phyloP scores from a whole-genome alignment of 2,888 invertebrate genomes.

The Drosophila incognita region DNA sequence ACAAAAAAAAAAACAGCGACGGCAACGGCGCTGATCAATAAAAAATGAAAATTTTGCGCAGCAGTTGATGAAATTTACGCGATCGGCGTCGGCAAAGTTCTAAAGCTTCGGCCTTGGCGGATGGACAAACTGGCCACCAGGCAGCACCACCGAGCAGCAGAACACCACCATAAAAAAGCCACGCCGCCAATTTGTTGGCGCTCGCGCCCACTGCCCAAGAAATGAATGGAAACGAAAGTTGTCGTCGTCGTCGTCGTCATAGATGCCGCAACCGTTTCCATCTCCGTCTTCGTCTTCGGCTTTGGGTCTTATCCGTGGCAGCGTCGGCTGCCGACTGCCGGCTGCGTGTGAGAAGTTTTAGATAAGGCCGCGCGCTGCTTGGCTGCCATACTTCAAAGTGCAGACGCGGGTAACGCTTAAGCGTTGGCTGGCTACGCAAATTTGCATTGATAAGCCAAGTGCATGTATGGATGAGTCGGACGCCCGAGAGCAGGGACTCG shows the following conservation, averaged over 20 bases:
- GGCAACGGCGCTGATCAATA: constrained; percentile 70
- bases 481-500: neutral
- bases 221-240: constrained; percentile 48
- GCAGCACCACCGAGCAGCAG: constrained; percentile 6
- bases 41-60: constrained; percentile 79
- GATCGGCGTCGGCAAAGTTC: constrained; percentile 78
- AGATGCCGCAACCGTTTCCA: constrained; percentile 15
- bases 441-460: constrained; percentile 67
- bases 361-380: constrained; percentile 58
- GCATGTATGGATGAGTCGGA: constrained; percentile 3
- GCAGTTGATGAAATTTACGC: constrained; percentile 82
- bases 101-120: constrained; percentile 63
- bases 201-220: constrained; percentile 50
- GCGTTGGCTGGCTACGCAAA: constrained; percentile 49
- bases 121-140: constrained; percentile 40
- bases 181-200: constrained; percentile 61
- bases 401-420: constrained; percentile 19
- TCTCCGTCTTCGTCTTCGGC: neutral
- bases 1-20: constrained; percentile 6
- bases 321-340: constrained; percentile 10
- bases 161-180: constrained; percentile 27
- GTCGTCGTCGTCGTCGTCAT: constrained; percentile 29
- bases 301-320: constrained; percentile 45
- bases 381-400: constrained; percentile 65
- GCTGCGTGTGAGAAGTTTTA: constrained; percentile 81